Evolutionary conservation across 2,888 invertebrate genomes (phyloP).

Genomic region (Linyphia triangularis): DNA sequence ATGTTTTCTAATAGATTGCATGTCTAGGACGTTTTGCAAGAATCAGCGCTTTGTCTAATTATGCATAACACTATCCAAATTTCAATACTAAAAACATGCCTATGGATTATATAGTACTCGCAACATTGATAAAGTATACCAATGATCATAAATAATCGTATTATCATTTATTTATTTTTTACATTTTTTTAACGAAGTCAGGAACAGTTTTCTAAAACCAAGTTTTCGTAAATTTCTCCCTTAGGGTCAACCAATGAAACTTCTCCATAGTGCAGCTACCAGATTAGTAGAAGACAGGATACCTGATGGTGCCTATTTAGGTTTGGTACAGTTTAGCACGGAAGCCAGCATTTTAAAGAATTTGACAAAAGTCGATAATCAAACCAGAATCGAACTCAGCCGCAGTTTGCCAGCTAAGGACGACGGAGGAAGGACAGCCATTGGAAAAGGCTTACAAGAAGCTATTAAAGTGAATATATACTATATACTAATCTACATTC

Average conservation of each 20-base stretch:
- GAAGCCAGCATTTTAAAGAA: slow-evolving; percentile 63
- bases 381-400: slow-evolving; percentile 74
- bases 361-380: slow-evolving; percentile 75
- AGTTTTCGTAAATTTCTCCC: too few species aligned
- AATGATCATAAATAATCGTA: too few species aligned
- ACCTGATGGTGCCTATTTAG: slow-evolving; percentile 79
- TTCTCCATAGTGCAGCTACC: slow-evolving; percentile 83
- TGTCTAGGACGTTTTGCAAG: too few species aligned
- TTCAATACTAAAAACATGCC: too few species aligned
- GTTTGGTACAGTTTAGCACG: slow-evolving; percentile 78
- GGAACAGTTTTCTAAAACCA: too few species aligned
- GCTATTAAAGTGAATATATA: slow-evolving; percentile 55
- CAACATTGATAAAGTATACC: too few species aligned
- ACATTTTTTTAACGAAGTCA: too few species aligned
- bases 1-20: too few species aligned
- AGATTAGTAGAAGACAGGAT: slow-evolving; percentile 84
- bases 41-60: too few species aligned
- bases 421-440: slow-evolving; percentile 77
- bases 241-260: slow-evolving; percentile 83
- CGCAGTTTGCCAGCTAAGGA: slow-evolving; percentile 75
- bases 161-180: too few species aligned
- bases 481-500: background rate
- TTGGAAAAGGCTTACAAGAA: slow-evolving; percentile 76
- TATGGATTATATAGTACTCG: too few species aligned
- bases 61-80: too few species aligned